Evolutionary conservation across 2,888 invertebrate species (phyloP), one percentile per base, ranked within the genome.

Genomic region (Sabatieria punctata): DNA sequence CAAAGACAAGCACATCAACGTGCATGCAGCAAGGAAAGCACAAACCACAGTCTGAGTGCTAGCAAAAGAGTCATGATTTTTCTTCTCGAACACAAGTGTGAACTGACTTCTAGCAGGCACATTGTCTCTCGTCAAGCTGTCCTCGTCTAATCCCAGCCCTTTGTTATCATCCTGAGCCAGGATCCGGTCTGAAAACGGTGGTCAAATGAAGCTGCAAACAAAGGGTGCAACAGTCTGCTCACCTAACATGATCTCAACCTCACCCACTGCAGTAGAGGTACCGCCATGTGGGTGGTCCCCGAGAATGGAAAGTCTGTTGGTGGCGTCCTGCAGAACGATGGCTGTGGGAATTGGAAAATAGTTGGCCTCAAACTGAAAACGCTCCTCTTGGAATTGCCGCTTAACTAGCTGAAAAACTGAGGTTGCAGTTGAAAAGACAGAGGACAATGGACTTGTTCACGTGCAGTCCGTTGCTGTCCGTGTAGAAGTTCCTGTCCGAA

Each of bases 191-290:
- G n/a, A n/a, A n/a, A n/a, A n/a, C n/a, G n/a, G n/a, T n/a, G n/a
- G n/a, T n/a, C n/a, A n/a, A n/a, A n/a, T n/a, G n/a, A n/a, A n/a
- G n/a, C n/a, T n/a, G n/a, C n/a, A n/a, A n/a, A n/a, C n/a, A n/a
- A n/a, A n/a, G n/a, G n/a, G n/a, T n/a, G n/a, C n/a, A n/a, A n/a
- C n/a, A n/a, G n/a, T n/a, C n/a, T n/a, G n/a, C n/a, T n/a, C n/a
- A n/a, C n/a, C n/a, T 26, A 48, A n/a, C 45, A 48, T 48, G 15
- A 48, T 18, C 25, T 48, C 48, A 25, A 48, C 4, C 8, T 18
- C 19, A n/a, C 48, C 48, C 4, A 11, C 15, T 4, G 21, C 21
- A 3, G 19, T 24, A 19, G 11, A 8, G 15, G 40, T 43, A 2
- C 13, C 46, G 19, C 46, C 46, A 22, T 46, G 40, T 13, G 40